These are phyloP conservation scores for Sceloporus tristichus DNA, from an alignment of 2,113 vertebrate genomes.

Conservation along the genomic window DNA sequence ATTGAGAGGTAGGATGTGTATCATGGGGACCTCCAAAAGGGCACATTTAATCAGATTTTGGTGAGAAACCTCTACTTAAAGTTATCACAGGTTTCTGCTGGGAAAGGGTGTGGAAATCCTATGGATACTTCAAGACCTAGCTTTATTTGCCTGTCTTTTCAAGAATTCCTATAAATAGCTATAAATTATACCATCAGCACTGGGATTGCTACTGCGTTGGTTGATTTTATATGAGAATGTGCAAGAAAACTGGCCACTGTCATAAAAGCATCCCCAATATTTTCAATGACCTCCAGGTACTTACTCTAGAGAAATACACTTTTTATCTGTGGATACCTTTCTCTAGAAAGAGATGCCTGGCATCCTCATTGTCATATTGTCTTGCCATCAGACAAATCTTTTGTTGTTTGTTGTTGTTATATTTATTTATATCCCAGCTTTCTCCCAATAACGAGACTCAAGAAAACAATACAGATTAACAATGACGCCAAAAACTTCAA, in stretches of 20 bases:
- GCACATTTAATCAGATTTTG: slow-evolving; percentile 69
- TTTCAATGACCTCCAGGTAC: not conserved
- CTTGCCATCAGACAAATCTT: not conserved
- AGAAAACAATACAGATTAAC: too few relatives aligned
- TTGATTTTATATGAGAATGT: slow-evolving; percentile 56
- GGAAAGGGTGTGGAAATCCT: not conserved
- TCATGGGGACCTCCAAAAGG: slow-evolving; percentile 69
- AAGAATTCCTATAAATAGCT: not conserved
- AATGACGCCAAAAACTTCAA: too few relatives aligned
- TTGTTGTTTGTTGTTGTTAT: too few relatives aligned
- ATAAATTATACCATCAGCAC: slow-evolving; percentile 27
- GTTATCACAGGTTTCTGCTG: slow-evolving; percentile 38
- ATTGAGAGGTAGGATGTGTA: slow-evolving; percentile 69
- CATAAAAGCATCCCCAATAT: not conserved
- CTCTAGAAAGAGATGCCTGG: not conserved
- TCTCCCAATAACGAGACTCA: too few relatives aligned
- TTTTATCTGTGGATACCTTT: not conserved
- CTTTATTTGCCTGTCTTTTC: too few relatives aligned
- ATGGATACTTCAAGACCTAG: not conserved
- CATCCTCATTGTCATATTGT: not conserved
- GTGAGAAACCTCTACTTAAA: slow-evolving; percentile 60
- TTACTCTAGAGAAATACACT: too few relatives aligned
- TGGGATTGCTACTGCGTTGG: slow-evolving; percentile 49
- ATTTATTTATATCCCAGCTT: too few relatives aligned
- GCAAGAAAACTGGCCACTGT: not conserved